Percentiles rank a stretch among this genome's conserved stretches.
Conservation (phyloP, 2,797 vertebrate species). For the Discoglossus pictus region DNA sequence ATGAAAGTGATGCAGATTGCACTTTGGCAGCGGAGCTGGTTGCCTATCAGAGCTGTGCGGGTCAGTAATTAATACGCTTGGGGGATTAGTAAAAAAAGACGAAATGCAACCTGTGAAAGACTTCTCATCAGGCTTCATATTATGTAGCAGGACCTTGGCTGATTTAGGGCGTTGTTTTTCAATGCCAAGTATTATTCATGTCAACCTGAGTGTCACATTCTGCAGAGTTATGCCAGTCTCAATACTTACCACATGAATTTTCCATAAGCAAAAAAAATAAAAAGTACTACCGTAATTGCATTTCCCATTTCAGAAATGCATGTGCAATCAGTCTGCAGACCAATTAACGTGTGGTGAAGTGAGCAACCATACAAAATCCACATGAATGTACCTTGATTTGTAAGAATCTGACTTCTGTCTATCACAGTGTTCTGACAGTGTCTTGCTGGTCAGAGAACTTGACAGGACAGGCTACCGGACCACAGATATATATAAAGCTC, state of each 20-base stretch:
- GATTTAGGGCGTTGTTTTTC: constrained; percentile 34
- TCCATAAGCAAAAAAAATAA: constrained; percentile 32
- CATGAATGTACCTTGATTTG: no score
- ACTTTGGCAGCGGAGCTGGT: constrained; percentile 26
- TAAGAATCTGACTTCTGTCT: no score
- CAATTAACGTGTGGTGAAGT: not conserved
- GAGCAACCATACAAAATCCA: no score
- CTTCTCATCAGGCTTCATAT: constrained; percentile 14
- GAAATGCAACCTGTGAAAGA: constrained; percentile 29
- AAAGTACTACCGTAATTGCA: constrained; percentile 30
- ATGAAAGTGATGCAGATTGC: constrained; percentile 37
- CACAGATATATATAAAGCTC: no score
- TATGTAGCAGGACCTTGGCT: constrained; percentile 16
- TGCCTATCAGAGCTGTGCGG: constrained; percentile 23
- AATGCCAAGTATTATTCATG: constrained; percentile 30
- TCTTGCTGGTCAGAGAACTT: constrained; percentile 3
- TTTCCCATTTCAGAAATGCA: constrained; percentile 3
- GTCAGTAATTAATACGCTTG: constrained; percentile 36
- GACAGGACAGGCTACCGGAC: no score
- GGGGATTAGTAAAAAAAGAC: constrained; percentile 23
- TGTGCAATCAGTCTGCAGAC: not conserved
- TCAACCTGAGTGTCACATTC: constrained; percentile 16
- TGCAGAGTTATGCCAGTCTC: constrained; percentile 23
- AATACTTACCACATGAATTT: constrained; percentile 28
- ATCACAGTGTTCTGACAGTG: no score